These are phyloP conservation scores for Trachelus iudaicus DNA, from an alignment of 2,888 invertebrate species.

Conservation along the genomic window DNA sequence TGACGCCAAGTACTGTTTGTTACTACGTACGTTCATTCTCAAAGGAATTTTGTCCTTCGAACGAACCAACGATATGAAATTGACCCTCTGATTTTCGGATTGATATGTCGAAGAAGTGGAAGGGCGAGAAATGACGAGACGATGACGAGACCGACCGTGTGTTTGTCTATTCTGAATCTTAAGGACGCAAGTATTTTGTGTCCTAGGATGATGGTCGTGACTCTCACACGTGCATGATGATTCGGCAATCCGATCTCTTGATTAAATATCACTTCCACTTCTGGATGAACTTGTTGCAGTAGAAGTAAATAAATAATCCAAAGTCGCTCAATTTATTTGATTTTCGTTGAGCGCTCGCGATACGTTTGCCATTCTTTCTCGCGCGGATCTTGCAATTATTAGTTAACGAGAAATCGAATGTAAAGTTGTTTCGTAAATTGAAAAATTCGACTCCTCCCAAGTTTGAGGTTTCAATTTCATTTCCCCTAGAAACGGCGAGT, in stretches of 20 bases:
- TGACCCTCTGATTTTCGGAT: constrained; percentile 43
- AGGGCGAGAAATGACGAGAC: constrained; percentile 18
- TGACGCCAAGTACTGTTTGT: too few relatives aligned
- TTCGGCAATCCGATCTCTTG: constrained; percentile 19
- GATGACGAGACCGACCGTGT: constrained; percentile 20
- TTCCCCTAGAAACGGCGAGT: constrained; percentile 71
- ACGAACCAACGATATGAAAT: constrained; percentile 51
- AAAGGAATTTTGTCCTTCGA: background rate
- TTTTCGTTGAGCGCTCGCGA: too few relatives aligned
- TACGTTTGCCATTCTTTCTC: background rate
- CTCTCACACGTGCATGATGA: constrained; percentile 16
- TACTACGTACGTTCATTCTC: background rate
- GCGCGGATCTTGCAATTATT: background rate
- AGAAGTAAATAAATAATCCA: too few relatives aligned
- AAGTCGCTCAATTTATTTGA: too few relatives aligned
- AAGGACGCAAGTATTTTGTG: constrained; percentile 15
- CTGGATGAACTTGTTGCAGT: too few relatives aligned
- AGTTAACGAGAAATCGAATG: constrained; percentile 9
- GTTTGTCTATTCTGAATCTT: constrained; percentile 7
- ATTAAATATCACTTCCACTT: constrained; percentile 1
- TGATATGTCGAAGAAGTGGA: constrained; percentile 23
- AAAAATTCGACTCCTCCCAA: constrained; percentile 49
- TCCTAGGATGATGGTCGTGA: background rate
- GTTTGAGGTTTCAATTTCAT: constrained; percentile 63
- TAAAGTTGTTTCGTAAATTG: constrained; percentile 29